Conservation (phyloP, 2,113 vertebrate species). For the Misgurnus mizolepis region DNA sequence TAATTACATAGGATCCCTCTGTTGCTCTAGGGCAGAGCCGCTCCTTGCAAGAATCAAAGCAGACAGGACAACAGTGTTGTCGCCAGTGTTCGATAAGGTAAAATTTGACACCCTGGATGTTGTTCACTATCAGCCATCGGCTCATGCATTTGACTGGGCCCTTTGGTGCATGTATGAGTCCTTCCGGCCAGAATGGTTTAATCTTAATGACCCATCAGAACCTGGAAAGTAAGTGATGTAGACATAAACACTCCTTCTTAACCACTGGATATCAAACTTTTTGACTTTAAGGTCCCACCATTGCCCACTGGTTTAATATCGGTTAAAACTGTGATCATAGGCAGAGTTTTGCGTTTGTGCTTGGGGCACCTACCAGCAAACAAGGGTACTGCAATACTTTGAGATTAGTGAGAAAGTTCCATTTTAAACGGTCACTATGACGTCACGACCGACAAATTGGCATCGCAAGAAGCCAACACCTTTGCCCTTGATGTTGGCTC, state of each 20-base stretch:
- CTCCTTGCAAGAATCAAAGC: slow-evolving; percentile 71
- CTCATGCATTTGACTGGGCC: slow-evolving; percentile 72
- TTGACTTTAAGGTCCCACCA: no score
- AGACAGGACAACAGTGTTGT: slow-evolving; percentile 69
- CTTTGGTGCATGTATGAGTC: slow-evolving; percentile 72
- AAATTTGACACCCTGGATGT: slow-evolving; percentile 63
- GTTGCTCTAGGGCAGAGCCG: slow-evolving; percentile 69
- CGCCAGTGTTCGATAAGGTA: slow-evolving; percentile 73
- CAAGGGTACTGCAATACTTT: no score
- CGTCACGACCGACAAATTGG: no score
- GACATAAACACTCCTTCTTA: not conserved
- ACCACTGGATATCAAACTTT: not conserved
- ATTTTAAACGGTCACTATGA: no score
- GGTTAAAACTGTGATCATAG: no score
- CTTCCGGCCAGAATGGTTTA: slow-evolving; percentile 73
- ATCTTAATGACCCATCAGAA: slow-evolving; percentile 58
- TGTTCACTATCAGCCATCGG: not conserved
- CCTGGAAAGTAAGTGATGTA: slow-evolving; percentile 70
- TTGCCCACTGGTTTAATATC: no score
- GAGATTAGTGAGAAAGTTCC: no score
- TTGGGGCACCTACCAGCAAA: no score
- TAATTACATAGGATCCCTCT: not conserved
- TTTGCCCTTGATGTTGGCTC: no score
- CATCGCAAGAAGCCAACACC: no score
- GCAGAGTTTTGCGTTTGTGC: no score